A percentile compares a stretch with the other conserved stretches of the same genome.
Evolutionary conservation across 2,888 invertebrate species (phyloP).

Genomic region (Tromatobia lineatoria): DNA sequence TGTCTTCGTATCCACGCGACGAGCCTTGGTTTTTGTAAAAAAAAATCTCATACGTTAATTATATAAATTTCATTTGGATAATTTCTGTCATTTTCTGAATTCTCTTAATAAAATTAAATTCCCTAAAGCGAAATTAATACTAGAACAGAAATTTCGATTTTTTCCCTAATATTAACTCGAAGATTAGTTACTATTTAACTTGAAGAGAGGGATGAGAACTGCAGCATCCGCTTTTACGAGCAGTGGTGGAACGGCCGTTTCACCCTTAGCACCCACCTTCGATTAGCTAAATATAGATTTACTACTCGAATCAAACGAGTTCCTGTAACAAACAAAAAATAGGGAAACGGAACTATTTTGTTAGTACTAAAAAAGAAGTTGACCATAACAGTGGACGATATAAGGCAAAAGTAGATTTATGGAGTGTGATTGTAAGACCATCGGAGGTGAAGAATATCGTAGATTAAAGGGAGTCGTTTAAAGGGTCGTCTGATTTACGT

Average conservation of each 20-base stretch:
- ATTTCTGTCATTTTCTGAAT: neutral
- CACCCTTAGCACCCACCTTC: conserved; percentile 73
- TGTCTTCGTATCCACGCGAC: neutral
- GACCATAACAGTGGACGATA: neutral
- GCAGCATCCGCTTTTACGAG: conserved; percentile 49
- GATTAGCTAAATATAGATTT: conserved; percentile 84
- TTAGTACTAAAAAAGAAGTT: neutral
- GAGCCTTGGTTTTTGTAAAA: neutral
- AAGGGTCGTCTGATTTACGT: conserved; percentile 83
- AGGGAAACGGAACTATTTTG: neutral
- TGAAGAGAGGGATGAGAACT: conserved; percentile 22
- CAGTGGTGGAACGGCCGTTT: conserved; percentile 45
- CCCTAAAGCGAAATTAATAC: neutral
- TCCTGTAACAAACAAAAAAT: conserved; percentile 10
- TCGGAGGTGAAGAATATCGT: conserved; percentile 13
- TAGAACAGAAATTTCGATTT: neutral
- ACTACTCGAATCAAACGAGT: conserved; percentile 77
- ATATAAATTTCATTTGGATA: neutral
- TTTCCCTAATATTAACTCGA: neutral
- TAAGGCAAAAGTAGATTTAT: conserved; percentile 41
- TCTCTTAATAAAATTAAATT: neutral
- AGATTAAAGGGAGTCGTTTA: conserved; percentile 68
- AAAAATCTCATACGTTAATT: neutral
- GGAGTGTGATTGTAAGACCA: conserved; percentile 27
- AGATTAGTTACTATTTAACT: neutral